Base-by-base conservation (phyloP, 2,888 invertebrate genomes). In the Limenitis camilla region DNA sequence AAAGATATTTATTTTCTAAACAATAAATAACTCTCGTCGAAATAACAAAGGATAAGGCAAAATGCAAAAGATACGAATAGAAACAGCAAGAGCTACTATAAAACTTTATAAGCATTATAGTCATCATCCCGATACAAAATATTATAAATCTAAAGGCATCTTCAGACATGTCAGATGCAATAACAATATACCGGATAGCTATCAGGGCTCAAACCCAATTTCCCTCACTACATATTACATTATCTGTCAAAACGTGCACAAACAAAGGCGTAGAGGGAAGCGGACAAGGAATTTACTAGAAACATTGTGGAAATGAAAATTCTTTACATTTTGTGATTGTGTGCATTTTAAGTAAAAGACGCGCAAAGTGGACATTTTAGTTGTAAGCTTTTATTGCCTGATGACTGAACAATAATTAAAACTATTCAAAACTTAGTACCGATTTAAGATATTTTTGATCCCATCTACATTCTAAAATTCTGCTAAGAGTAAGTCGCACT, bases 221-320 rank as follows among this genome's bases (percentile, higher is more conserved):
- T 68, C 61, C 72, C 74, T 66, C 69, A 69, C 66, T 73, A 71
- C 74, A 72, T 75, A 76, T 78, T 72, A 74, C 70, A 72, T 76
- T 74, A 76, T 68, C 69, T 69, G 75, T 76, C 78, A 75, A 70
- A 73, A 75, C 72, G 69, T 71, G 65, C 64, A 64, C 69, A 73
- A 63, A 64, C 69, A 73, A 62, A 57, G 53, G 50, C 39, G 44
- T 44, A 44, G 32, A 41, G 53, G 40, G 56, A 53, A 51, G 52
- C 50, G 45, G 42, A 55, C 58, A 55, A 58, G 55, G 52, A 67
- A 67, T 69, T 61, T 64, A 52, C 62, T 63, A 60, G 58, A 65
- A 60, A 56, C 59, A 46, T 39, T 62, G 65, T 63, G 63, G 56
- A 61, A 64, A 65, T 55, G 55, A 61, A 65, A 62, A 61, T 62